phyloP scores from a whole-genome alignment of 2,888 invertebrate genomes.

The Scrobipalpa costella region DNA sequence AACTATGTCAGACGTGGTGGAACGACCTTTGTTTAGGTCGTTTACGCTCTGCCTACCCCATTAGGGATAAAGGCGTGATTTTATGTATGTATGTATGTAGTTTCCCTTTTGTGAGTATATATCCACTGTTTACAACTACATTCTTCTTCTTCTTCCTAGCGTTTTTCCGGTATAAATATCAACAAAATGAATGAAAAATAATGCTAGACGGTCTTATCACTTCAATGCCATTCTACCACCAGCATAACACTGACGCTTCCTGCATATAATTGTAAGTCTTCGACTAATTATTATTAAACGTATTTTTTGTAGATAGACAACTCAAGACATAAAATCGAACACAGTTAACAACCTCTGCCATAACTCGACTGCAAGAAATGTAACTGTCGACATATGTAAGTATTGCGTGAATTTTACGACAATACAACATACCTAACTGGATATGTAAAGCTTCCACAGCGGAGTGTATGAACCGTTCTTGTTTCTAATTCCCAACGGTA shows the following conservation, averaged over 20 bases:
- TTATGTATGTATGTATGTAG: no score
- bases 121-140: no score
- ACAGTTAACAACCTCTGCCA: neutral
- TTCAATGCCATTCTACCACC: constrained; percentile 19
- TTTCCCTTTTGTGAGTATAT: neutral
- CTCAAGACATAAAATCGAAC: neutral
- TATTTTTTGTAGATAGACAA: neutral
- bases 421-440: constrained; percentile 33
- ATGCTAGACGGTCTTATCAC: constrained; percentile 23
- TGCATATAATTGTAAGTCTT: neutral
- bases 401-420: constrained; percentile 35
- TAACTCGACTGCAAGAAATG: constrained; percentile 14
- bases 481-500: constrained; percentile 56
- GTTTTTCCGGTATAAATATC: no score
- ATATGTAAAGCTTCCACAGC: constrained; percentile 32
- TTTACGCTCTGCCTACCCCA: no score
- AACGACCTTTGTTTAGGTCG: no score
- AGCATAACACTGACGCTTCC: neutral
- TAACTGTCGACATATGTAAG: constrained; percentile 27
- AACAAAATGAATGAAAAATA: neutral
- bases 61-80: no score
- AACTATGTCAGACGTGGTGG: no score
- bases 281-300: neutral
- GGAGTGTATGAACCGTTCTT: constrained; percentile 46
- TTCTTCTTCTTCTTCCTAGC: no score